Evolutionary conservation across 2,797 vertebrate genomes (phyloP), one percentile per base, ranked within the genome.

Genomic region (Rhinatrema bivittatum): DNA sequence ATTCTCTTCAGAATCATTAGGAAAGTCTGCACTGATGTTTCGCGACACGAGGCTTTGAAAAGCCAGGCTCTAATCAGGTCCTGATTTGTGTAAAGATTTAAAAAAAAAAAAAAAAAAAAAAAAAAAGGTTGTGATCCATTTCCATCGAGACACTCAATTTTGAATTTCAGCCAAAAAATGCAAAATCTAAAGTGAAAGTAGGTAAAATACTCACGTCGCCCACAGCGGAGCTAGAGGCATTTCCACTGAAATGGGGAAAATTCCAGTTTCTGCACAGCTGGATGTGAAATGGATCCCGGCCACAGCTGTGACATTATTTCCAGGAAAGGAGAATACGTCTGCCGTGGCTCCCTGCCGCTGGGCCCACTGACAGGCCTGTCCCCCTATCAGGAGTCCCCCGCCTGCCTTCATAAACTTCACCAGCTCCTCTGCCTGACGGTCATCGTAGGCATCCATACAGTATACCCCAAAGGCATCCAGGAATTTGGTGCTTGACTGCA

Each of bases 281-380:
- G 77, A 42, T 1, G 85, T 81, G 44, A 91, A 82, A 56, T 87
- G 87, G 23, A 91, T 76, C 3, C 89, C 89, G 2, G 86, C 72
- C 37, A 87, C 76, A 9, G 84, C 72, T 18, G 69, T 76, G 22
- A 89, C 68, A 42, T 72, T 76, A 43, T 91, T 91, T 9, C 87
- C 89, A 0, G 70, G 70, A 50, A 89, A 91, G 2, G 19, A 9
- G 7, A 29, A 41, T 7, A 73, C 35, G n/a, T 66, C 53, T 7
- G 45, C 37, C 24, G 56, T 46, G 16, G 1, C 2, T 1, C 60
- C 36, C 0, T 65, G 42, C 16, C 29, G 5, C 27, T 7, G 48
- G 29, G 63, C 62, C 72, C 70, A 75, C 1, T 42, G 5, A 56
- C 70, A 68, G 17, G 72, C 65, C 9, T 74, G 65, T 13, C 70